Conservation (phyloP, 2,113 vertebrate species). For the Pionites leucogaster region DNA sequence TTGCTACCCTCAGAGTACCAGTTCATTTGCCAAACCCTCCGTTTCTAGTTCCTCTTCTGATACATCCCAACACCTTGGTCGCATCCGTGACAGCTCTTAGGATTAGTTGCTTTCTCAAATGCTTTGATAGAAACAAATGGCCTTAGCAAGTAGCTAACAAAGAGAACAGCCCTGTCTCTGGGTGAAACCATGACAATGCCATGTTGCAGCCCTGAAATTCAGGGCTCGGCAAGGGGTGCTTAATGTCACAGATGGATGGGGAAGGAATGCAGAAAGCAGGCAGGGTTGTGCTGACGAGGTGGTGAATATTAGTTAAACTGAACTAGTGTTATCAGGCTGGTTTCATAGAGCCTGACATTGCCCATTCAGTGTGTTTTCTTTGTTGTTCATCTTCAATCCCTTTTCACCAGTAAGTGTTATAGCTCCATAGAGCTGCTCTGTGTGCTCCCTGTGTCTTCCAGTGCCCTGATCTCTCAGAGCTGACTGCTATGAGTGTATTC, state of each 20-base stretch:
- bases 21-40: neutral
- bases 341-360: neutral
- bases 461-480: neutral
- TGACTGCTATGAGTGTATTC: neutral
- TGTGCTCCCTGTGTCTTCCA: neutral
- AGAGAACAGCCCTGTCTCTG: conserved; percentile 10
- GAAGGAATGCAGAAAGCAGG: neutral
- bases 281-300: neutral
- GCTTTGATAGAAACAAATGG: conserved; percentile 24
- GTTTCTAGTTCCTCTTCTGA: neutral
- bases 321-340: neutral
- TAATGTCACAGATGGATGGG: conserved; percentile 10
- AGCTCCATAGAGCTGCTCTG: neutral
- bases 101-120: neutral
- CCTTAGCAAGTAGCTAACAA: conserved; percentile 9
- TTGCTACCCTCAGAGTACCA: neutral
- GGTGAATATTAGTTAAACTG: neutral
- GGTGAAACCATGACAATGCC: neutral
- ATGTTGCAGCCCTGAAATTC: conserved; percentile 13
- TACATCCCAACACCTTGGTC: neutral
- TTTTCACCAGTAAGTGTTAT: neutral
- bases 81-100: neutral
- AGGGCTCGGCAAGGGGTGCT: neutral
- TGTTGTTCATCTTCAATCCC: neutral
- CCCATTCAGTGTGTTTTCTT: neutral